Evolutionary conservation across 2,888 invertebrate species (phyloP), one percentile per base, ranked within the genome.

Genomic region (Noctuana brunneofusca): DNA sequence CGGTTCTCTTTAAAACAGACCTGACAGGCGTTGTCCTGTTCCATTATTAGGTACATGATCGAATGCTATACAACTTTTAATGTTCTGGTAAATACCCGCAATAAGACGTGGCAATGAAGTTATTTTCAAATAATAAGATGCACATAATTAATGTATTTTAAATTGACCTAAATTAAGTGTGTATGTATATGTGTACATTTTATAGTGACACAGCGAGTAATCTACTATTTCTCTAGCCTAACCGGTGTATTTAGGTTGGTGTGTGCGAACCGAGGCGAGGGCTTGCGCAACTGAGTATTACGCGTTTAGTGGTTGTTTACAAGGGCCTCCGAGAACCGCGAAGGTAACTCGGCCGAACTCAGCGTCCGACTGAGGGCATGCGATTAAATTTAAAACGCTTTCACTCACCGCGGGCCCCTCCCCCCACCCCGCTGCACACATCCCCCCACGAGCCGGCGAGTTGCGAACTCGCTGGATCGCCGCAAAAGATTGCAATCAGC

Each of bases 301-400:
- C 70, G 69, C 69, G 63, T 14, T 11, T n/a, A n/a, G n/a, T n/a
- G n/a, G 65, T 69, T 67, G 64, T 70, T 72, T 74, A 76, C 76
- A 74, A 79, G 78, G 77, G 75, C 75, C 74, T 72, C 75, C 74
- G 69, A 69, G 66, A 71, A 64, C 68, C 66, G 71, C 66, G 68
- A 69, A 74, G 69, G 75, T 72, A 78, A 76, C 77, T 75, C 77
- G 74, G 78, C 75, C 81, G 75, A 81, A 77, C 77, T 77, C 77
- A 74, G 73, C 72, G 73, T 78, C 73, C 75, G 78, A 80, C 81
- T 80, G 62, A 62, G 74, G 75, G 75, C 80, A 72, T 72, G 72
- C 79, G 78, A 81, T 83, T 79, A 76, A 80, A 83, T 84, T 85
- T 80, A 76, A 84, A 86, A 85, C 87, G 86, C 88, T 89, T 89